Conservation (phyloP, 2,888 invertebrate species). For the Ectemnius cavifrons region DNA sequence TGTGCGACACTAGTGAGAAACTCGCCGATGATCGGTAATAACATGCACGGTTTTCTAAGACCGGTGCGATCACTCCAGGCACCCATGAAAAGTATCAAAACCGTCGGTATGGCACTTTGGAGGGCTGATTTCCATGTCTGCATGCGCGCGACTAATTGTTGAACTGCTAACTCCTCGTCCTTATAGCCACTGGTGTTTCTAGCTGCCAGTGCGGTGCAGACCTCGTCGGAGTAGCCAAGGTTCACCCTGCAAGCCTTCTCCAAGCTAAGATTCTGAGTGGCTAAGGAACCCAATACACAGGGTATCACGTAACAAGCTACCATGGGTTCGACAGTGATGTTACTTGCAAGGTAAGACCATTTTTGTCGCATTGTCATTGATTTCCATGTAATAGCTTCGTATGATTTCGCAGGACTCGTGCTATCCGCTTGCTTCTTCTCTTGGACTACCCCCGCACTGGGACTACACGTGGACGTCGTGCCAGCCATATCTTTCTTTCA, state of each 20-base stretch:
- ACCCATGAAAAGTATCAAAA: conserved; percentile 89
- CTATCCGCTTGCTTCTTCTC: conserved; percentile 46
- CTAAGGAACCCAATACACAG: conserved; percentile 84
- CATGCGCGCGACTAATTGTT: conserved; percentile 85
- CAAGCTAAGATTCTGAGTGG: conserved; percentile 90
- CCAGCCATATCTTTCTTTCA: conserved; percentile 32
- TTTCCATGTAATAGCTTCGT: conserved; percentile 74
- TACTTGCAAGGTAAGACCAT: conserved; percentile 80
- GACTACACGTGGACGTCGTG: conserved; percentile 15
- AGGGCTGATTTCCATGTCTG: conserved; percentile 92
- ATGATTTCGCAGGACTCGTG: conserved; percentile 16
- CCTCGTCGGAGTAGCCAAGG: conserved; percentile 84
- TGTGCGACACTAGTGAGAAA: conserved; percentile 88
- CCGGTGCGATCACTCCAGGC: conserved; percentile 83
- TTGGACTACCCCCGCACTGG: conserved; percentile 4
- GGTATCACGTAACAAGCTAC: conserved; percentile 86
- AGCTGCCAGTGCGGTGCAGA: conserved; percentile 88
- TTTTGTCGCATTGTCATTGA: conserved; percentile 81
- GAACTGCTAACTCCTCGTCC: conserved; percentile 82
- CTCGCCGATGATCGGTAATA: conserved; percentile 89
- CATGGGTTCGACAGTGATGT: conserved; percentile 88
- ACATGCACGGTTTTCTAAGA: conserved; percentile 88
- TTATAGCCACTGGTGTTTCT: conserved; percentile 85
- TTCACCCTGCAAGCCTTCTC: conserved; percentile 93
- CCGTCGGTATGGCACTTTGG: conserved; percentile 90